Conservation (phyloP, 2,113 vertebrate species). For the Taxidea taxus region DNA sequence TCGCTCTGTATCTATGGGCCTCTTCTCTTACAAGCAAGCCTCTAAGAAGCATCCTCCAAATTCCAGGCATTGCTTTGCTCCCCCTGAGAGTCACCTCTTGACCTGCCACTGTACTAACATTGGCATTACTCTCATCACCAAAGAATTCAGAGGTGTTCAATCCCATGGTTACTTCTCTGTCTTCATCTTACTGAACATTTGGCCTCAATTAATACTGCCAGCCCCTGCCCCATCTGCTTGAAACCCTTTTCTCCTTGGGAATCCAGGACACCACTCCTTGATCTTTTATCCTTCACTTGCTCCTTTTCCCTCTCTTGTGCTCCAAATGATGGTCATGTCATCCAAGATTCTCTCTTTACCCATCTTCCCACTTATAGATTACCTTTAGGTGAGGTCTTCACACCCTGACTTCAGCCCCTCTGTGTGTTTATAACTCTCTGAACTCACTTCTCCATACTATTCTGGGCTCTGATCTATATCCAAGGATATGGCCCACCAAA, state of each 20-base stretch:
- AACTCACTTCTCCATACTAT: not conserved
- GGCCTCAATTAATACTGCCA: not conserved
- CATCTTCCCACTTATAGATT: not conserved
- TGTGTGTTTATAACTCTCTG: not conserved
- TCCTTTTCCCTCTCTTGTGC: not conserved
- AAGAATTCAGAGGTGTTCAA: not conserved
- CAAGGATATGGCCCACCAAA: not conserved
- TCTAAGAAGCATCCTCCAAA: not conserved
- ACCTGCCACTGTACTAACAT: not conserved
- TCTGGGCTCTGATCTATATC: not conserved
- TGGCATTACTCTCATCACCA: not conserved
- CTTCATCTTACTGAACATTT: not conserved
- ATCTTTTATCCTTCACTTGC: no score
- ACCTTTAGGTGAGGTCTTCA: not conserved
- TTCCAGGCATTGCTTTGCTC: not conserved
- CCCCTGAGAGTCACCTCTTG: not conserved
- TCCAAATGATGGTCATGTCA: not conserved
- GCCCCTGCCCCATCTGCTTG: no score
- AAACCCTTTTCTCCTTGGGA: not conserved
- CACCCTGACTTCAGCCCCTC: not conserved
- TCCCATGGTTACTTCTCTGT: not conserved
- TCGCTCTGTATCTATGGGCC: rapidly evolving
- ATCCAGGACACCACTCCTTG: not conserved
- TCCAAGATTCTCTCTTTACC: not conserved
- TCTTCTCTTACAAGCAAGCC: not conserved